Conservation (phyloP, 2,797 vertebrate genomes). For the Myotis daubentonii region DNA sequence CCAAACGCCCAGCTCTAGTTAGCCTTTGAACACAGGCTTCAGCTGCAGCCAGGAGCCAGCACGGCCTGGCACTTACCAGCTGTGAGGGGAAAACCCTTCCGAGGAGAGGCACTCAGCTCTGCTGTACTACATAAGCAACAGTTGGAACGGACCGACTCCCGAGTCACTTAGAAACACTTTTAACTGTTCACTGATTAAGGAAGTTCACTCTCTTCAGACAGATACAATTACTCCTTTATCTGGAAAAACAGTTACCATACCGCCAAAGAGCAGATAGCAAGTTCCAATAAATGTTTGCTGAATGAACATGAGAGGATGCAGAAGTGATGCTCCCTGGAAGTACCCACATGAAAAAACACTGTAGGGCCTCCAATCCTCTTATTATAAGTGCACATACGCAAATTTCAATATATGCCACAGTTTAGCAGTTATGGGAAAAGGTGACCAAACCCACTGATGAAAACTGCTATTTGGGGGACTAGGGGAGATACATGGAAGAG, state of each 20-base stretch:
- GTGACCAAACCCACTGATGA: neutral
- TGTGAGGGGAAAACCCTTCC: neutral
- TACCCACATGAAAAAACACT: neutral
- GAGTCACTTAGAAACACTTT: constrained; percentile 24
- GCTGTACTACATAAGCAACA: neutral
- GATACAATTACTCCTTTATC: neutral
- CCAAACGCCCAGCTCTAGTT: neutral
- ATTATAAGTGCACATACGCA: neutral
- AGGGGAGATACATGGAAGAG: neutral
- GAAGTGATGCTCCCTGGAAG: neutral
- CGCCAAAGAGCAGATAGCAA: neutral
- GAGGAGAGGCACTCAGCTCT: neutral
- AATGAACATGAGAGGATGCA: neutral
- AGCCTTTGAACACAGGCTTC: neutral
- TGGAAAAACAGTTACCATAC: neutral
- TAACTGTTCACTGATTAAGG: neutral
- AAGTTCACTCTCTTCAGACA: neutral
- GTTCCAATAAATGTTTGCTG: neutral
- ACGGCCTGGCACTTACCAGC: neutral
- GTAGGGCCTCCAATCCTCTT: neutral
- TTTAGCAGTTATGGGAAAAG: neutral
- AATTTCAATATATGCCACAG: neutral
- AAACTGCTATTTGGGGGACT: neutral
- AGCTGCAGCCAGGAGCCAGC: neutral
- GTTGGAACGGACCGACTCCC: neutral